Conservation (phyloP, 2,797 vertebrate genomes). For the Fringilla coelebs region DNA sequence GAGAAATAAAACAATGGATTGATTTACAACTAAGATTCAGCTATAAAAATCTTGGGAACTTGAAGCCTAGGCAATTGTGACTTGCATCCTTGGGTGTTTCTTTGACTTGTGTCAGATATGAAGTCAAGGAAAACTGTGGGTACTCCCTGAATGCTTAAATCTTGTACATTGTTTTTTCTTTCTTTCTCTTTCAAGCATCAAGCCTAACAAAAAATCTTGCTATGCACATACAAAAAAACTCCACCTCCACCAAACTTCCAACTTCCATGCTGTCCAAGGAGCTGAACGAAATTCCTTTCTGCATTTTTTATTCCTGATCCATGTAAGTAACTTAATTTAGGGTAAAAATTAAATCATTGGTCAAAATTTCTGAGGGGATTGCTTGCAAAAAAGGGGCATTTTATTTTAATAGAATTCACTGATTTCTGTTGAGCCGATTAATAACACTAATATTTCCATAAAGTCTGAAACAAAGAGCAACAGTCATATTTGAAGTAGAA, state of each 20-base stretch:
- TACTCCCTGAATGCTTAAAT: background rate
- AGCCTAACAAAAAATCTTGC: background rate
- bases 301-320: background rate
- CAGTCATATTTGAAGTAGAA: background rate
- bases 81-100: background rate
- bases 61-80: background rate
- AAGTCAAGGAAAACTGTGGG: background rate
- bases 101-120: background rate
- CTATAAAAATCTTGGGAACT: background rate
- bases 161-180: background rate
- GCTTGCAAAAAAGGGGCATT: background rate
- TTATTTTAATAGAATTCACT: background rate
- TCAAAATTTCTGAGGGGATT: background rate
- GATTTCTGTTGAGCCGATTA: background rate
- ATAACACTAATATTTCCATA: background rate
- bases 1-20: background rate
- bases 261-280: background rate
- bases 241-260: rapidly evolving
- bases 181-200: background rate
- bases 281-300: background rate
- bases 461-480: background rate
- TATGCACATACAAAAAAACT: background rate
- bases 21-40: background rate
- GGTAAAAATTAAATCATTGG: background rate
- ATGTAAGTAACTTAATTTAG: background rate